These are phyloP conservation scores for Idaea aversata DNA, from an alignment of 2,888 invertebrate genomes.

Conservation along the genomic window DNA sequence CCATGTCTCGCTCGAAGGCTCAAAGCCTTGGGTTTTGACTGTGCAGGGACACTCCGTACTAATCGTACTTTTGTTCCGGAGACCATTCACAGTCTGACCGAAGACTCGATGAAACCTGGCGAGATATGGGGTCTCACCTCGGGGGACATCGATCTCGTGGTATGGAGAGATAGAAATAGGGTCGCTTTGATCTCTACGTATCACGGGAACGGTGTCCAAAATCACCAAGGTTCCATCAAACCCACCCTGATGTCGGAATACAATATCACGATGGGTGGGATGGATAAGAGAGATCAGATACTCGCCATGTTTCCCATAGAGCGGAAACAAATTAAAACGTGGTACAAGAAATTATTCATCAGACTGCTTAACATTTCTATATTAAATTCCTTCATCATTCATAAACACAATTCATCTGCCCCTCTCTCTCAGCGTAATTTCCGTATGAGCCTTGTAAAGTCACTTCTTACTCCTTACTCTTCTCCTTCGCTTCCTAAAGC, in stretches of 20 bases:
- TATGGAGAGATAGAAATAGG: conserved; percentile 17
- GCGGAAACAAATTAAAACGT: conserved; percentile 23
- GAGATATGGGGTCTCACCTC: conserved; percentile 8
- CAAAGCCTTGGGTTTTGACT: conserved; percentile 29
- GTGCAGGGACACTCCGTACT: conserved; percentile 30
- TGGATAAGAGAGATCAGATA: conserved; percentile 29
- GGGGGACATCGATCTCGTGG: conserved; percentile 18
- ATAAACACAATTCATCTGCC: conserved; percentile 7
- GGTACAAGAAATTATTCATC: conserved; percentile 33
- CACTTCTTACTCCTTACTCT: background rate
- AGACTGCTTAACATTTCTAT: conserved; percentile 21
- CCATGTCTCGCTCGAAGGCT: conserved; percentile 12
- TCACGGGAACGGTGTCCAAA: conserved; percentile 15
- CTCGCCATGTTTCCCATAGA: conserved; percentile 30
- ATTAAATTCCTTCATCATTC: conserved; percentile 21
- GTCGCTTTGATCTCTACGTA: conserved; percentile 21
- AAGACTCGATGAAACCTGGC: too few species aligned
- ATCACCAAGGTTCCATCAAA: conserved; percentile 11
- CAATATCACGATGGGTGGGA: conserved; percentile 23
- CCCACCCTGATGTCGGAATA: conserved; percentile 23
- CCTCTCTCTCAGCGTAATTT: conserved; percentile 11
- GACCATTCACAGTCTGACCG: too few species aligned
- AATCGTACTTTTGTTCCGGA: conserved; percentile 26
- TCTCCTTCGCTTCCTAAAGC: too few species aligned
- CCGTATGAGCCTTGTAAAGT: background rate